phyloP scores from a whole-genome alignment of 2,888 invertebrate genomes.

The Bruchidius siliquastri region DNA sequence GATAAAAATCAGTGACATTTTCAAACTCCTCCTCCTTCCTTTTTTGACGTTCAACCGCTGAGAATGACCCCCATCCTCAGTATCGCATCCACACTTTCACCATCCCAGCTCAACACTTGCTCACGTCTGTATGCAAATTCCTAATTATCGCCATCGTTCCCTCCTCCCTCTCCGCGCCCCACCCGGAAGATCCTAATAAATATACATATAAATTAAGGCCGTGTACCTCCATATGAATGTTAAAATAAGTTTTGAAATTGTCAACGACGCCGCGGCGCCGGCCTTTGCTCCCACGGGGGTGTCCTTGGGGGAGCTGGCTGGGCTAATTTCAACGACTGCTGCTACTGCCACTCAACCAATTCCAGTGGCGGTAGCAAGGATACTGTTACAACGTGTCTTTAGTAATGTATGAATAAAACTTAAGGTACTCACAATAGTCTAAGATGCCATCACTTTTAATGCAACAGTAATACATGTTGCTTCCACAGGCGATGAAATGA shows the following conservation, averaged over 20 bases:
- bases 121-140: constrained; percentile 1
- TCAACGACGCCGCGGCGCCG: constrained; percentile 46
- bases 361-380: background rate
- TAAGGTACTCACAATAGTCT: no score
- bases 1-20: no score
- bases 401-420: background rate
- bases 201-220: constrained; percentile 50
- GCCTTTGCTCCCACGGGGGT: constrained; percentile 45
- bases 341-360: background rate
- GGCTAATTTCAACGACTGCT: constrained; percentile 30
- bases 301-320: constrained; percentile 29
- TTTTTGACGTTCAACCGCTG: no score
- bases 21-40: no score
- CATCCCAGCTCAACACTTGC: background rate
- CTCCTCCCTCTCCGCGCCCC: background rate
- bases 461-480: no score
- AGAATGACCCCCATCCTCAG: background rate
- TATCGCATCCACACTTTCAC: background rate
- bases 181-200: constrained; percentile 41
- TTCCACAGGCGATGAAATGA: no score
- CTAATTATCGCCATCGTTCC: constrained; percentile 1
- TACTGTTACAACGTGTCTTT: background rate
- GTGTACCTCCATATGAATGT: constrained; percentile 51
- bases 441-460: no score
- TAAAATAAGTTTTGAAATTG: constrained; percentile 54